Percentiles rank a stretch among this genome's conserved stretches.
Evolutionary conservation across 2,888 invertebrate genomes (phyloP).

Genomic region (Leptinotarsa rubiginosa): DNA sequence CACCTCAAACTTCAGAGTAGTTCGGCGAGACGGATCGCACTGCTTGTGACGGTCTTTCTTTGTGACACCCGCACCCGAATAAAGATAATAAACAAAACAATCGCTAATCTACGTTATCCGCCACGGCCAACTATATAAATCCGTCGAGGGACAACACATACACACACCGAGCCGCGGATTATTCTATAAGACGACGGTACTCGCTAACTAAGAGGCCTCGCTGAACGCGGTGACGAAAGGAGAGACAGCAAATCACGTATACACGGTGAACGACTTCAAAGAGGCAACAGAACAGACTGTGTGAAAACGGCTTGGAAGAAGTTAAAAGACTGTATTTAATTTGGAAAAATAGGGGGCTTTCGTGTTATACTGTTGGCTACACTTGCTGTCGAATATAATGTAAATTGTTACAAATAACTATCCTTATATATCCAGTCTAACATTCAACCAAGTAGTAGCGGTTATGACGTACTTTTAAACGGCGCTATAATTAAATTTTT

Average conservation of each 20-base stretch:
- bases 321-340: too few relatives aligned
- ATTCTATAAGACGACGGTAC: neutral
- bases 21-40: too few relatives aligned
- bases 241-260: neutral
- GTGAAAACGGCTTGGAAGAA: neutral
- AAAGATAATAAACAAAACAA: constrained; percentile 18
- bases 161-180: too few relatives aligned
- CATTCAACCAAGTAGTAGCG: too few relatives aligned
- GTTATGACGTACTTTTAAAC: too few relatives aligned
- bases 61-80: neutral
- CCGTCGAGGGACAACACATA: neutral
- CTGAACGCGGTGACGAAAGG: neutral
- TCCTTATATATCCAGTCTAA: too few relatives aligned
- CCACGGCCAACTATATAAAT: neutral
- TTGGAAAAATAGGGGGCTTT: too few relatives aligned
- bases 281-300: neutral
- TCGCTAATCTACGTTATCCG: constrained; percentile 3
- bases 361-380: too few relatives aligned
- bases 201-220: too few relatives aligned
- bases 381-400: too few relatives aligned
- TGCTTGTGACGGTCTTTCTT: neutral
- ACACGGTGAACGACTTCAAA: constrained; percentile 1
- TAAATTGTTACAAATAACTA: too few relatives aligned
- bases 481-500: too few relatives aligned
- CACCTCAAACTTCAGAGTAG: neutral